Percentiles rank a stretch among this genome's conserved stretches.
Conservation (phyloP, 1,140 invertebrate genomes). For the Aphelinus atriplicis region DNA sequence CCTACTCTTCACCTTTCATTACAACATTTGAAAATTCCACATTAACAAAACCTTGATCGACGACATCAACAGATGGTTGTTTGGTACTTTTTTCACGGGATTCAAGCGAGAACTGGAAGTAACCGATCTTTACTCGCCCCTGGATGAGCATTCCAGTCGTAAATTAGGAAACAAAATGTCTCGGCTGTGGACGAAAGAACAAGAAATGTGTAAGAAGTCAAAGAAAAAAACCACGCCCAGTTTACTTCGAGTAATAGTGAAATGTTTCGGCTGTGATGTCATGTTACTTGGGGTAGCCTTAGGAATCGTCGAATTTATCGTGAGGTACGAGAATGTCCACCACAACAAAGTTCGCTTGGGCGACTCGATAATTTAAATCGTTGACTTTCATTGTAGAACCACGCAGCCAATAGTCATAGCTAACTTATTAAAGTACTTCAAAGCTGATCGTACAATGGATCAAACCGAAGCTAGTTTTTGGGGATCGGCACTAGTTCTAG, state of each 20-base stretch:
- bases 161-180: conserved; percentile 69
- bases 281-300: conserved; percentile 64
- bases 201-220: conserved; percentile 39
- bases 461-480: conserved; percentile 72
- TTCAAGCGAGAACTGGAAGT: conserved; percentile 70
- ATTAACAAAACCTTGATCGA: no score
- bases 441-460: conserved; percentile 51
- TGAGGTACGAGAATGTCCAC: conserved; percentile 54
- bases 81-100: conserved; percentile 67
- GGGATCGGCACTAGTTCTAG: conserved; percentile 73
- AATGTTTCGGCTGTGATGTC: conserved; percentile 62
- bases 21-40: no score
- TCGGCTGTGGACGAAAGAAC: conserved; percentile 67
- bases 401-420: conserved; percentile 78
- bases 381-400: conserved; percentile 67
- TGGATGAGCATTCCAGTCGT: conserved; percentile 71
- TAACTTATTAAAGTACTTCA: conserved; percentile 75
- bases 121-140: conserved; percentile 70
- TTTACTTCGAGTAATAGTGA: conserved; percentile 60
- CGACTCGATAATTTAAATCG: background rate
- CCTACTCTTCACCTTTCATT: no score
- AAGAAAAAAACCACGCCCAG: conserved; percentile 53
- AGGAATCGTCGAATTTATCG: conserved; percentile 66
- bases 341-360: no score
- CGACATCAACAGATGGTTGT: conserved; percentile 65